Evolutionary conservation across 2,888 invertebrate genomes (phyloP).

Genomic region (Papilio elwesi): DNA sequence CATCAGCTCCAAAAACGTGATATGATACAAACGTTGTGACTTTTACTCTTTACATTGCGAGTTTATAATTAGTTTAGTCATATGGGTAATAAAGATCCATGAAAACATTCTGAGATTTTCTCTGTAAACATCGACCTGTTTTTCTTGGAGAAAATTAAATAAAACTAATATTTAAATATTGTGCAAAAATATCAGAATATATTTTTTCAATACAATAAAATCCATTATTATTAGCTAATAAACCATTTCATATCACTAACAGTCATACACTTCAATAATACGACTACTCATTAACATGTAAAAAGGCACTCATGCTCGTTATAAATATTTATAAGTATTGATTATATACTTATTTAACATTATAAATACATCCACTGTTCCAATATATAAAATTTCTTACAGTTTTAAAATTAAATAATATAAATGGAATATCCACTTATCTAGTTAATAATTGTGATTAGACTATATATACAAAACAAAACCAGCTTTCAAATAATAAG

Average conservation of each 20-base stretch:
- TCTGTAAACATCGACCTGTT: too few relatives aligned
- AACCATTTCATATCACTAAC: constrained; percentile 75
- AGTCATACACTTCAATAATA: constrained; percentile 70
- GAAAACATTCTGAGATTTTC: too few relatives aligned
- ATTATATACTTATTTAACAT: constrained; percentile 37
- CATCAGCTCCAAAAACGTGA: too few relatives aligned
- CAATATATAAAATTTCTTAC: constrained; percentile 30
- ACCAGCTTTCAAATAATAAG: constrained; percentile 56
- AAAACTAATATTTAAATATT: constrained; percentile 54
- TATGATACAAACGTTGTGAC: too few relatives aligned
- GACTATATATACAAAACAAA: constrained; percentile 37
- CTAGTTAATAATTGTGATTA: constrained; percentile 15
- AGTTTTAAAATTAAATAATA: constrained; percentile 37
- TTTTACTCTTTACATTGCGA: too few relatives aligned
- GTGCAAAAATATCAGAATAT: constrained; percentile 80
- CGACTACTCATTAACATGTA: constrained; percentile 62
- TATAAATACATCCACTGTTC: constrained; percentile 38
- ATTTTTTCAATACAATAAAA: constrained; percentile 71
- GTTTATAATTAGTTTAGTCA: too few relatives aligned
- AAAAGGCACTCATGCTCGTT: constrained; percentile 79
- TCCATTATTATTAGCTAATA: constrained; percentile 64
- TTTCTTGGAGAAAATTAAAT: constrained; percentile 22
- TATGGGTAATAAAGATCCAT: too few relatives aligned
- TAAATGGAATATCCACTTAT: constrained; percentile 44
- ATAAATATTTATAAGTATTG: constrained; percentile 55